A percentile compares a stretch with the other conserved stretches of the same genome.
Evolutionary conservation across 2,888 invertebrate species (phyloP).

Genomic region (Helleia helle): DNA sequence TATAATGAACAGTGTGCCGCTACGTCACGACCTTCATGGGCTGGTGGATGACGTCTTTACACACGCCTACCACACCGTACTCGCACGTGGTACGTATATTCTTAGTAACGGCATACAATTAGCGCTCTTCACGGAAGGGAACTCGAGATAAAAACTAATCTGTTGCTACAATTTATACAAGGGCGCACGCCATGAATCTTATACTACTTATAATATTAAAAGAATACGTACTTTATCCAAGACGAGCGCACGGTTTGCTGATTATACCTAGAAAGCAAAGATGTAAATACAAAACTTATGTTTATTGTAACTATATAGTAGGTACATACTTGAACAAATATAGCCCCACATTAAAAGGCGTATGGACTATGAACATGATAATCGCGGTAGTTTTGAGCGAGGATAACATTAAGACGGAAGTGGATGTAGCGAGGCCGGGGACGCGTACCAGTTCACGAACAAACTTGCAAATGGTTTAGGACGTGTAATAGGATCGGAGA

Average conservation of each 20-base stretch:
- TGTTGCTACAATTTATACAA: background rate
- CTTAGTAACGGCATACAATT: background rate
- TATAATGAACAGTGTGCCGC: conserved; percentile 51
- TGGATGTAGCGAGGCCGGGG: conserved; percentile 63
- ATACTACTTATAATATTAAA: conserved; percentile 28
- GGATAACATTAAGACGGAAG: conserved; percentile 69
- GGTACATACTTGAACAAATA: background rate
- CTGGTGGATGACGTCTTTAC: conserved; percentile 51
- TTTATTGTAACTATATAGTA: conserved; percentile 20
- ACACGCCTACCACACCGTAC: conserved; percentile 41
- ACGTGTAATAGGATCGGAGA: too few relatives aligned
- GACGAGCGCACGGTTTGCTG: conserved; percentile 69
- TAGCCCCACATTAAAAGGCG: conserved; percentile 36
- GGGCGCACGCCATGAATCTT: conserved; percentile 1
- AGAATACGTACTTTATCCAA: conserved; percentile 68
- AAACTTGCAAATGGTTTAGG: conserved; percentile 44
- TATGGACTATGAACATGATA: conserved; percentile 62
- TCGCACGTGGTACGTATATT: conserved; percentile 37
- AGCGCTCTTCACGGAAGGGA: conserved; percentile 4
- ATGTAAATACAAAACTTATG: conserved; percentile 34
- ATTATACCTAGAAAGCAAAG: conserved; percentile 73
- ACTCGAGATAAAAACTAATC: conserved; percentile 7
- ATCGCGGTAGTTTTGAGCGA: conserved; percentile 61
- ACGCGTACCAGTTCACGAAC: conserved; percentile 61
- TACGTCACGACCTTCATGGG: conserved; percentile 65